Evolutionary conservation across 2,797 vertebrate species (phyloP), one percentile per base, ranked within the genome.

Genomic region (Rhabdophis nuchalis): DNA sequence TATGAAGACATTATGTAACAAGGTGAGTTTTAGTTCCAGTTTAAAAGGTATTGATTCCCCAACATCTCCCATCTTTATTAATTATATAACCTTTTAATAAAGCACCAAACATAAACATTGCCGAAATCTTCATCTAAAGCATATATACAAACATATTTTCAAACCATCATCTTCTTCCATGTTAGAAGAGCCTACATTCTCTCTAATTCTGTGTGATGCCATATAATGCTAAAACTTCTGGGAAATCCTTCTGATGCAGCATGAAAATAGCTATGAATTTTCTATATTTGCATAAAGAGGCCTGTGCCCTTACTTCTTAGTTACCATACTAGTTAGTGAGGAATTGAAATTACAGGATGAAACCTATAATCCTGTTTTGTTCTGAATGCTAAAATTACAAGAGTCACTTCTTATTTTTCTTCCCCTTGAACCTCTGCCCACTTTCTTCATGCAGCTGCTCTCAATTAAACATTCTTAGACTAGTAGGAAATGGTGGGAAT

Each of bases 281-380:
- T 46, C 86, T 93, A 29, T n/a, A 95, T 95, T 95, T 95, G 93
- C 88, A 92, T 91, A 82, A 92, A 96, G 96, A 96, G 95, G 93
- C 92, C 27, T 92, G 23, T 93, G 86, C 93, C 50, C 85, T 89
- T 93, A 93, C 90, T 64, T 94, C 72, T 89, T 92, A 93, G 87
- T 93, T 95, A 94, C 54, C 92, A 94, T 54, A 57, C 53, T 25
- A 89, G 85, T 92, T 91, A 92, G 82, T 10, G 20, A 94, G 82
- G 93, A 95, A 94, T 93, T 95, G 92, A 94, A 96, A 95, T 88
- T 41, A 92, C 77, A 88, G 92, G 93, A 94, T 25, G 89, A 93
- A 96, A 86, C 57, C 92, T 94, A 61, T 95, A 94, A 96, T 92
- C 89, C 86, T 60, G 27, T 92, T 94, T 93, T 92, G 85, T 91